These are phyloP conservation scores for Protonemura montana DNA, from an alignment of 2,888 invertebrate species.

Conservation along the genomic window DNA sequence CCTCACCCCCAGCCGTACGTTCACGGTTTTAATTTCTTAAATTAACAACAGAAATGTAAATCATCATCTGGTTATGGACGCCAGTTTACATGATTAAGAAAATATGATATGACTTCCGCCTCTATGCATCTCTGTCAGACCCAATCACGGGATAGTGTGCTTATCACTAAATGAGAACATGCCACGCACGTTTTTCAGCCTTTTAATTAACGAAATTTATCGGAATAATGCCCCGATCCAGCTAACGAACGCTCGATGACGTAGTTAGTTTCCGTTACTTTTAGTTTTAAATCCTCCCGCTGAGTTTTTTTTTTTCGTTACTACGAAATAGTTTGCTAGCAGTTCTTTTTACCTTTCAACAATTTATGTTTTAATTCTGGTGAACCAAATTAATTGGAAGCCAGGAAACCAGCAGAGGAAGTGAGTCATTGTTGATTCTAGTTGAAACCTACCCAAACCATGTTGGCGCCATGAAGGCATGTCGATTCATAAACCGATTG, in stretches of 20 bases:
- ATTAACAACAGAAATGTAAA: conserved; percentile 31
- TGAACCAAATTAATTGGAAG: background rate
- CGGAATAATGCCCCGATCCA: background rate
- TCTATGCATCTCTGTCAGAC: background rate
- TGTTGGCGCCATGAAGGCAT: background rate
- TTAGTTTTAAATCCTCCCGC: background rate
- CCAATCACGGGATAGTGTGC: background rate
- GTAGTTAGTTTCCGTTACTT: background rate
- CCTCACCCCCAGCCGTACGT: background rate
- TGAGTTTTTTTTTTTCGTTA: background rate
- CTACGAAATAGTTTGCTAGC: background rate
- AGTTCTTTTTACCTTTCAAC: background rate
- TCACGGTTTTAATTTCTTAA: conserved; percentile 17
- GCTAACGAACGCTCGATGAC: background rate
- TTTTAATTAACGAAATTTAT: background rate
- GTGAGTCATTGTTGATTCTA: background rate
- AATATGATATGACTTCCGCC: conserved; percentile 18
- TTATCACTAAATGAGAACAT: background rate
- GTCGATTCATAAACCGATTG: background rate
- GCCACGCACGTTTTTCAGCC: background rate
- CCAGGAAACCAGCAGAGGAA: background rate
- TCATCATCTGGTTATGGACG: conserved; percentile 21
- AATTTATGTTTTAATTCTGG: background rate
- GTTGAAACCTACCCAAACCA: background rate
- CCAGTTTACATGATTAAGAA: conserved; percentile 13